Percentiles rank a stretch among this genome's conserved stretches.
Conservation (phyloP, 2,888 invertebrate genomes). For the Lithosia quadra region DNA sequence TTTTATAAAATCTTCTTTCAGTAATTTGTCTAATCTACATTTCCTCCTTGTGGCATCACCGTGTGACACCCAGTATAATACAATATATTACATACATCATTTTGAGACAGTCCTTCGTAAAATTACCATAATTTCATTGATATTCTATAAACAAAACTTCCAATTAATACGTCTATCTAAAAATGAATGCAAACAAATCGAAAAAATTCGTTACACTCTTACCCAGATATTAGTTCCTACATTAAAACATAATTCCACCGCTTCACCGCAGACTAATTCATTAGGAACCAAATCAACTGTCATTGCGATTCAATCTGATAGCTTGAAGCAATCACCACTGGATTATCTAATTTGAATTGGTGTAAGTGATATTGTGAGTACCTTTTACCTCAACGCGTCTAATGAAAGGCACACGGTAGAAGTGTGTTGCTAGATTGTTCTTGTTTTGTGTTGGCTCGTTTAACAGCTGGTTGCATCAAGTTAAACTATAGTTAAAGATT, state of each 20-base stretch:
- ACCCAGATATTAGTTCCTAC: not conserved
- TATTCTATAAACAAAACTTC: not conserved
- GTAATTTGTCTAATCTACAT: too few species aligned
- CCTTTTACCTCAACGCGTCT: not conserved
- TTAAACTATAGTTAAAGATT: constrained; percentile 1
- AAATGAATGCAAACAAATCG: not conserved
- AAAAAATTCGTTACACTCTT: not conserved
- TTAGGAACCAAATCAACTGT: not conserved
- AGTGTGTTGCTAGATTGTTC: not conserved
- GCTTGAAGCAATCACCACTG: not conserved
- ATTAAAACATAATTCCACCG: not conserved
- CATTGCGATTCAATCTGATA: not conserved
- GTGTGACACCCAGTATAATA: too few species aligned
- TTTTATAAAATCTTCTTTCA: not conserved
- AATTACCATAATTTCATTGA: too few species aligned
- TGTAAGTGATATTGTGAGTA: not conserved
- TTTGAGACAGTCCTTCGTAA: not conserved
- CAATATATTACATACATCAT: too few species aligned
- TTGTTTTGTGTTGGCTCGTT: too few species aligned
- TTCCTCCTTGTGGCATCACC: too few species aligned
- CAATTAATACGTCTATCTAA: not conserved
- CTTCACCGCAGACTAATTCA: not conserved
- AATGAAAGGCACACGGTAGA: not conserved
- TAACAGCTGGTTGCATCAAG: not conserved
- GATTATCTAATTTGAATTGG: constrained; percentile 6